These are phyloP conservation scores for Procambarus virginalis DNA, from an alignment of 1,140 invertebrate genomes.

Conservation along the genomic window DNA sequence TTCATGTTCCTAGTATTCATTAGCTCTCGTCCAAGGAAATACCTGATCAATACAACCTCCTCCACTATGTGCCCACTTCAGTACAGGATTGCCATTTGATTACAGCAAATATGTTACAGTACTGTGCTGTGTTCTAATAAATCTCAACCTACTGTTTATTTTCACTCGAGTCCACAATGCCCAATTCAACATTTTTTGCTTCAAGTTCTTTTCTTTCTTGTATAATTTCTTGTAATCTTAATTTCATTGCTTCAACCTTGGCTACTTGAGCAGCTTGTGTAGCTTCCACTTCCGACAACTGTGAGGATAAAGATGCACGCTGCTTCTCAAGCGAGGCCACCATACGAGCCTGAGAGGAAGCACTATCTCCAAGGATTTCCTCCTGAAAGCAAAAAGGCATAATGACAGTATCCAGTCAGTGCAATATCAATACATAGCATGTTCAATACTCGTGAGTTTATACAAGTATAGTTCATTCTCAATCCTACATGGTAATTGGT, in stretches of 20 bases:
- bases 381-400: constrained; percentile 18
- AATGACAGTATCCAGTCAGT: too few species aligned
- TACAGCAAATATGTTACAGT: too few species aligned
- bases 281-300: constrained; percentile 13
- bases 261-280: not conserved
- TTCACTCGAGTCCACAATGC: not conserved
- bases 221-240: constrained; percentile 72
- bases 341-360: constrained; percentile 38
- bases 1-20: too few species aligned
- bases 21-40: too few species aligned
- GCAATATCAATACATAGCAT: too few species aligned
- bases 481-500: too few species aligned
- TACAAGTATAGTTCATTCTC: too few species aligned
- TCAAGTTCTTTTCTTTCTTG: constrained; percentile 69
- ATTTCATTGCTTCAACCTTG: constrained; percentile 14
- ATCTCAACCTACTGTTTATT: not conserved
- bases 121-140: not conserved
- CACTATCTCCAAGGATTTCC: constrained; percentile 53
- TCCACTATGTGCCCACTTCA: too few species aligned
- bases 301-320: not conserved
- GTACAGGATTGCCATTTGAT: too few species aligned
- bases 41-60: too few species aligned
- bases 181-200: not conserved
- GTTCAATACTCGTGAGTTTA: too few species aligned
- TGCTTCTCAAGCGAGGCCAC: constrained; percentile 44